Evolutionary conservation across 2,797 vertebrate species (phyloP).

Genomic region (Eupleurogrammus muticus): DNA sequence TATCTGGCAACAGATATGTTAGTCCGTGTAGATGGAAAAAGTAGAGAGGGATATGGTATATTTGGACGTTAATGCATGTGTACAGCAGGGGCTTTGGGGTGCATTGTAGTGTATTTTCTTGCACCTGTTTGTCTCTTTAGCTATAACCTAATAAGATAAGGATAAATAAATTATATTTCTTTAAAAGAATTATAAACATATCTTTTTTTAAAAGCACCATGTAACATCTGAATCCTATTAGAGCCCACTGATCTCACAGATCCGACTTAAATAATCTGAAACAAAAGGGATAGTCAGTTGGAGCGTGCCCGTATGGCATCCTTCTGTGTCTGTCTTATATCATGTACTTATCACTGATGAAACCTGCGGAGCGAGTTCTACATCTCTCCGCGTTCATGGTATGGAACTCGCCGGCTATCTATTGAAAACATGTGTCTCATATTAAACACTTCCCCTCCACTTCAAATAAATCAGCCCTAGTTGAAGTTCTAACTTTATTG

Average conservation of each 20-base stretch:
- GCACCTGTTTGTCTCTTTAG: slow-evolving; percentile 63
- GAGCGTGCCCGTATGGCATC: slow-evolving; percentile 52
- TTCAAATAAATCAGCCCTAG: slow-evolving; percentile 87
- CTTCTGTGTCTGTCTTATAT: slow-evolving; percentile 73
- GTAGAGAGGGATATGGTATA: slow-evolving; percentile 59
- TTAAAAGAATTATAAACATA: slow-evolving; percentile 9
- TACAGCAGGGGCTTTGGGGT: slow-evolving; percentile 62
- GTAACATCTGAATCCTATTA: slow-evolving; percentile 29
- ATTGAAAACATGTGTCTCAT: slow-evolving; percentile 86
- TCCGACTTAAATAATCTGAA: not conserved
- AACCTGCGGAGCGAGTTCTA: slow-evolving; percentile 75
- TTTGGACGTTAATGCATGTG: slow-evolving; percentile 64
- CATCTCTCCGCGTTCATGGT: slow-evolving; percentile 77
- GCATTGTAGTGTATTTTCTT: slow-evolving; percentile 63
- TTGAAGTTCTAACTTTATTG: slow-evolving; percentile 84
- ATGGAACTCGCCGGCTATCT: slow-evolving; percentile 79
- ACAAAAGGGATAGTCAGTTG: slow-evolving; percentile 20
- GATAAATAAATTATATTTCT: slow-evolving; percentile 20
- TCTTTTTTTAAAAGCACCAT: not conserved
- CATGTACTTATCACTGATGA: slow-evolving; percentile 79
- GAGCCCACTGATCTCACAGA: slow-evolving; percentile 2
- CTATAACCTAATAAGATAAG: slow-evolving; percentile 52
- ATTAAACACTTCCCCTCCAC: slow-evolving; percentile 88
- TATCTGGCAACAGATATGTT: slow-evolving; percentile 58
- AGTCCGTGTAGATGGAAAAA: slow-evolving; percentile 60